Base-by-base conservation (phyloP, 2,797 vertebrate genomes). In the Trachurus trachurus region DNA sequence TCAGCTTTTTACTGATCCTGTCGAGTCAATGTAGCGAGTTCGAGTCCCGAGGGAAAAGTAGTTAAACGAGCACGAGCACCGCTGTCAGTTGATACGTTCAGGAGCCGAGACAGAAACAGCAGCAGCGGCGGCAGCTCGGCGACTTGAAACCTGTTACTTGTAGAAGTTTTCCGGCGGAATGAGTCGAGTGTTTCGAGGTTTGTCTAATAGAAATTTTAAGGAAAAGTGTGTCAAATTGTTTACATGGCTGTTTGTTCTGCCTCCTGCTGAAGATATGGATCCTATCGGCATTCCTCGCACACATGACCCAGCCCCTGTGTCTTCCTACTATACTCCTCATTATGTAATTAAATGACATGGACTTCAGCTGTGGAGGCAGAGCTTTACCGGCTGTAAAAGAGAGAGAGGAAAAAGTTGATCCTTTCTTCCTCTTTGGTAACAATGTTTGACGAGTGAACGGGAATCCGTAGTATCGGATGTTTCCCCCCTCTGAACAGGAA, bases 131-230 rank as follows among this genome's bases (percentile, higher is more conserved):
- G 80, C 80, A 58, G 68, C 81, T 87, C 76, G 68, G 61, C 67
- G 71, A 82, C 84, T 72, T 80, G 74, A 87, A 86, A 89, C 87
- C 82, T 91, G 91, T 89, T 90, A 91, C 88, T 89, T 77, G 68
- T 37, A 7, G 64, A 87, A 89, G 83, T 89, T 88, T 80, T 29
- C 40, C 54, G 2, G 52, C 39, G 3, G 11, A 44, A 54, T 34
- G 12, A 10, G 9, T 2, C 0, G 0, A 10, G 9, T n/a, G 29
- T 37, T 64, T 47, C 34, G 31, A 11, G 16, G 6, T 69, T 68
- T 22, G 7, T 1, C 50, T 1, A 3, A 19, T 0, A 19, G 4
- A 53, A 29, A 40, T 6, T 49, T 3, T 1, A 26, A 1, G 13
- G 1, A 15, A 60, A 77, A 68, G 39, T 61, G 5, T 3, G 2